Evolutionary conservation across 2,113 vertebrate species (phyloP), one percentile per base, ranked within the genome.

Genomic region (Nycticryphes semicollaris): DNA sequence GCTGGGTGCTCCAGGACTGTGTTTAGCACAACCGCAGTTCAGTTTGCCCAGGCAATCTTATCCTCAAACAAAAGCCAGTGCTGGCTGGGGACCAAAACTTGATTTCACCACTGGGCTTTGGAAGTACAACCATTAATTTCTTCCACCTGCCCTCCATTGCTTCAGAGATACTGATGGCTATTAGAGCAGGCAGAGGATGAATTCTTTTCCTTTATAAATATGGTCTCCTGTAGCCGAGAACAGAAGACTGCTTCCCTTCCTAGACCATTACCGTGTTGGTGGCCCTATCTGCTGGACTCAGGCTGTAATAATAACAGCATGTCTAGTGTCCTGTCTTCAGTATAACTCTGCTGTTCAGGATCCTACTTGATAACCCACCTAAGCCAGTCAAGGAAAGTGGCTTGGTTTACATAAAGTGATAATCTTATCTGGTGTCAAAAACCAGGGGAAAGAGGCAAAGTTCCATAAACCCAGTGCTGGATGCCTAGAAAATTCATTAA

Each of bases 401-500:
- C 11, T 68, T 64, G 51, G 69, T 88, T 93, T 80, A 68, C 41
- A 68, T 10, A 53, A 35, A 22, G 3, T 50, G 45, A 45, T 85
- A 77, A 94, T 57, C 67, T 53, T 80, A 56, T 7, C 39, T 54
- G 21, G 8, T 76, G 37, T 35, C 63, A 84, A 59, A 76, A 84
- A 87, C 66, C 80, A 82, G 66, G 50, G 41, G 13, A 23, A 77
- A 73, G 54, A 73, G 47, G 59, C 14, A 73, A 87, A 69, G 35
- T 76, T 69, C 59, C 67, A 66, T 79, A 84, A 92, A 96, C 83
- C 22, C 45, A 72, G 76, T 84, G 21, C 41, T 70, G 33, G 28
- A 25, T 60, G 69, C 37, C 59, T 79, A 87, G 77, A 89, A 93
- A 96, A 78, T 35, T 89, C 95, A 89, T 96, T 92, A 87, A 87